Conservation (phyloP, 1,140 invertebrate genomes). For the Centruroides vittatus region DNA sequence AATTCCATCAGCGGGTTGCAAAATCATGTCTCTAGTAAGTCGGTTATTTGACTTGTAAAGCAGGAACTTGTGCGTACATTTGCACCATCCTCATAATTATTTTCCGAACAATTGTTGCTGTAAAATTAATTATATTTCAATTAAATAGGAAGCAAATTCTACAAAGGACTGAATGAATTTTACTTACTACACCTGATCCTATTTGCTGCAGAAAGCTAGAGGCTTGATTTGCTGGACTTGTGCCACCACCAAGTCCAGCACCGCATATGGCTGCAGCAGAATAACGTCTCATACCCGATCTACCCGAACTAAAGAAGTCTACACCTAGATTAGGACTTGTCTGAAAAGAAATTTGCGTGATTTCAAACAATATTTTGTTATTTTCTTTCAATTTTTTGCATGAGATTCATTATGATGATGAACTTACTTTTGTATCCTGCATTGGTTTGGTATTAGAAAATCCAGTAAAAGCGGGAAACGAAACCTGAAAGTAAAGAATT, state of each 20-base stretch:
- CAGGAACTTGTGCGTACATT: too few species aligned
- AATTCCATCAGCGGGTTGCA: too few species aligned
- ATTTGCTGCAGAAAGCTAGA: conserved; percentile 24
- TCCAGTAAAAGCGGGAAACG: not conserved
- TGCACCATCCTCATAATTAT: not conserved
- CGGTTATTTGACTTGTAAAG: too few species aligned
- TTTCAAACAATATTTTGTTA: too few species aligned
- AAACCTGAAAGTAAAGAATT: too few species aligned
- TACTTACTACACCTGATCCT: conserved; percentile 24
- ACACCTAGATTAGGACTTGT: conserved; percentile 15
- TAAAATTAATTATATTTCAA: not conserved
- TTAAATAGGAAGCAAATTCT: not conserved
- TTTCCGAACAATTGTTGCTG: conserved; percentile 17
- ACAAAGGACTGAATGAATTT: not conserved
- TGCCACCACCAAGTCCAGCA: conserved; percentile 2
- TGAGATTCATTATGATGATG: not conserved
- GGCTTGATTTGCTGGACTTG: conserved; percentile 9
- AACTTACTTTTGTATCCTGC: not conserved
- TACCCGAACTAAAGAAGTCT: conserved; percentile 19
- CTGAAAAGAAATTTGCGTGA: not conserved
- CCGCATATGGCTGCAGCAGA: conserved; percentile 17
- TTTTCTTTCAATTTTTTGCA: too few species aligned
- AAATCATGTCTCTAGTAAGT: too few species aligned
- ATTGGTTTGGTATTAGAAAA: not conserved
- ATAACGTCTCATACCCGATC: conserved; percentile 17